Percentiles rank a stretch among this genome's conserved stretches.
phyloP scores from a whole-genome alignment of 1,140 invertebrate species.

The Leptonema lineaticorne region DNA sequence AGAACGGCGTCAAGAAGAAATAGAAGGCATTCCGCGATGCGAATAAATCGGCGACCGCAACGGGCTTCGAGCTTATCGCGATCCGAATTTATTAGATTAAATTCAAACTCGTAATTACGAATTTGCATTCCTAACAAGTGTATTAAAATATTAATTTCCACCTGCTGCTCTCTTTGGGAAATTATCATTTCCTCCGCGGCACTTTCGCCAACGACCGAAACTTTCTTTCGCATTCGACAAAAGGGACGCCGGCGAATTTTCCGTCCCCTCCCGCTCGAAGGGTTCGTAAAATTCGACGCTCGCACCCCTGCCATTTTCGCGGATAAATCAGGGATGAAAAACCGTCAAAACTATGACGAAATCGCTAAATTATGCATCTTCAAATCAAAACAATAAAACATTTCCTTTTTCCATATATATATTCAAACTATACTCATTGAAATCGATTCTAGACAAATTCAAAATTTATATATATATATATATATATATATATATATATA shows the following conservation, averaged over 20 bases:
- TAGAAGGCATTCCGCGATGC: neutral
- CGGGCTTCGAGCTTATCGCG: slow-evolving; percentile 16
- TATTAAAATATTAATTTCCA: slow-evolving; percentile 39
- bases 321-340: neutral
- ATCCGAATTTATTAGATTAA: slow-evolving; percentile 33
- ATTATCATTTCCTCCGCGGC: slow-evolving; percentile 29
- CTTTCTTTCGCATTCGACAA: slow-evolving; percentile 34
- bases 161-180: slow-evolving; percentile 31
- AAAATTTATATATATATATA: neutral
- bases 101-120: slow-evolving; percentile 34
- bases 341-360: neutral
- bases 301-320: too few species aligned
- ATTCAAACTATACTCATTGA: too few species aligned
- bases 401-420: too few species aligned
- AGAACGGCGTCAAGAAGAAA: neutral
- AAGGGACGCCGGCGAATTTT: slow-evolving; percentile 14
- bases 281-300: neutral
- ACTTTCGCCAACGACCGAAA: slow-evolving; percentile 21
- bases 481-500: neutral
- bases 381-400: neutral
- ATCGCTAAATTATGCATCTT: neutral
- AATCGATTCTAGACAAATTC: too few species aligned
- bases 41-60: slow-evolving; percentile 4
- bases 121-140: slow-evolving; percentile 38
- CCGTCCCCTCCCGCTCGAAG: neutral